These are phyloP conservation scores for Philopedon plagiatum DNA, from an alignment of 2,888 invertebrate species.

Conservation along the genomic window DNA sequence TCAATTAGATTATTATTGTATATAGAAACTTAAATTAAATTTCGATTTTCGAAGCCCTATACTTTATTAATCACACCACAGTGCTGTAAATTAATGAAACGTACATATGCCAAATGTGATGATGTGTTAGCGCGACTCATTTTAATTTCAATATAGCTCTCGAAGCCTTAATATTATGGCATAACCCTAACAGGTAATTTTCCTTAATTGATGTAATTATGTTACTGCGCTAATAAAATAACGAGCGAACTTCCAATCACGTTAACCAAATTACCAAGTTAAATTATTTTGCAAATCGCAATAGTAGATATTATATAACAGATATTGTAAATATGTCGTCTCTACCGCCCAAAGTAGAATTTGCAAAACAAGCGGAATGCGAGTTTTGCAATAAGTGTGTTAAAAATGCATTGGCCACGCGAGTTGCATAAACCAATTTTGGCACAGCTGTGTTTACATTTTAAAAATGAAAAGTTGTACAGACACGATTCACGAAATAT, in stretches of 20 bases:
- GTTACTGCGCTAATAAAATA: neutral
- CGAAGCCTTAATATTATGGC: constrained; percentile 3
- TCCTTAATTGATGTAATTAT: neutral
- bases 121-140: neutral
- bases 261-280: neutral
- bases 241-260: neutral
- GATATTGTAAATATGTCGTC: no score
- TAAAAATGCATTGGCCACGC: no score
- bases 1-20: no score
- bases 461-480: no score
- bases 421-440: no score
- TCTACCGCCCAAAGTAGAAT: no score
- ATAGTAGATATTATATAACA: no score
- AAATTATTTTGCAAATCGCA: no score
- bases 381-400: no score
- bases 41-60: neutral
- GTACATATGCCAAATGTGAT: neutral
- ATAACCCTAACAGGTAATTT: constrained; percentile 10
- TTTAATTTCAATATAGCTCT: constrained; percentile 11
- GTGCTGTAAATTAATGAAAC: neutral
- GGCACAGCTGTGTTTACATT: no score
- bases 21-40: neutral
- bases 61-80: neutral
- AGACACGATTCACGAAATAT: no score
- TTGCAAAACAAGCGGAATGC: no score